These are phyloP conservation scores for Catostylus mosaicus DNA, from an alignment of 30 jellyfish, hydroid and myxozoan species.

Conservation along the genomic window DNA sequence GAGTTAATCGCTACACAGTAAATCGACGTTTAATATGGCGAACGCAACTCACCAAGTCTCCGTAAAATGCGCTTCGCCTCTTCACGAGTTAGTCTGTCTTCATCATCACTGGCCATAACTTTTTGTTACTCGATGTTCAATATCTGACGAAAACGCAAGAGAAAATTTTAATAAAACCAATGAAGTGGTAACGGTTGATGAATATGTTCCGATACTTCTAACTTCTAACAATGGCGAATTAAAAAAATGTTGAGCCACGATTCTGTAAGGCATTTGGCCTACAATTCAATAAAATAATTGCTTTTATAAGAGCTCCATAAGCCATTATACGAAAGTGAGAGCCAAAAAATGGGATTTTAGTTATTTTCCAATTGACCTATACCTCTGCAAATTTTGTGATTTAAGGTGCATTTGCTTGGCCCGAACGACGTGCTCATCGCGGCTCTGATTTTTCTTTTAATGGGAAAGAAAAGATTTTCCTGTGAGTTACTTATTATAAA, in stretches of 20 bases:
- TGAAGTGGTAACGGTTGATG: too few species aligned
- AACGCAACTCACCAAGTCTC: slow-evolving; percentile 91
- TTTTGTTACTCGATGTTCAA: background rate
- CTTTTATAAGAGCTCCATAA: too few species aligned
- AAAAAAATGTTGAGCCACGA: slow-evolving; percentile 1
- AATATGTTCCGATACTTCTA: background rate
- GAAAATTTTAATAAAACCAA: too few species aligned
- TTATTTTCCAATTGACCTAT: too few species aligned
- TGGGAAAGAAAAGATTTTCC: too few species aligned
- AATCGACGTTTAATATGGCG: slow-evolving; percentile 51
- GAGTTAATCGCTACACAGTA: background rate
- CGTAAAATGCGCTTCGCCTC: slow-evolving; percentile 98
- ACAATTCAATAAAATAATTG: background rate
- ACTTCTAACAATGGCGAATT: slow-evolving; percentile 6
- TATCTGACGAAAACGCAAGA: background rate
- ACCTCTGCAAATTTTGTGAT: too few species aligned
- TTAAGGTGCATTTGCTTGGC: too few species aligned
- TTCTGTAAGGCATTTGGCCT: background rate
- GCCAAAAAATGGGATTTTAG: too few species aligned
- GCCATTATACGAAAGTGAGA: too few species aligned
- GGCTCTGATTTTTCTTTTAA: background rate
- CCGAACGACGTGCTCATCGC: background rate
- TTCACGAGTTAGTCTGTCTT: slow-evolving; percentile 86
- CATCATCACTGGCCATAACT: slow-evolving; percentile 69
- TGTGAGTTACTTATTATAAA: too few species aligned